These are phyloP conservation scores for Chaetura pelagica DNA, from an alignment of 2,113 vertebrate species.

Conservation along the genomic window DNA sequence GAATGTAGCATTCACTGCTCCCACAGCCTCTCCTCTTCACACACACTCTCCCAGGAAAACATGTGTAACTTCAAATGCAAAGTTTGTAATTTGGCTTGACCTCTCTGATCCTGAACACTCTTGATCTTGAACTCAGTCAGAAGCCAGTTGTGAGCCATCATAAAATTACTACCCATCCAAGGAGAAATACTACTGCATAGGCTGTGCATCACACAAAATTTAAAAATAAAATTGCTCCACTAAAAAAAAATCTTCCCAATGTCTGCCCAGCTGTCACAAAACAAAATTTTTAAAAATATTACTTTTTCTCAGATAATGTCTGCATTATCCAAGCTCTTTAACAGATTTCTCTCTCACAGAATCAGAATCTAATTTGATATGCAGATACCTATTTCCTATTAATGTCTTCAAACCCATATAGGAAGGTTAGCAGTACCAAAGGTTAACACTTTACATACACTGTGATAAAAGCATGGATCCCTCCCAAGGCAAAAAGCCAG, in stretches of 20 bases:
- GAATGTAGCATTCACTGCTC: slow-evolving; percentile 23
- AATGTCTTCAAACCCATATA: neutral
- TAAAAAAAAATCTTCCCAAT: neutral
- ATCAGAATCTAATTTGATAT: neutral
- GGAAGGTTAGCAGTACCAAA: neutral
- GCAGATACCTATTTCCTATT: neutral
- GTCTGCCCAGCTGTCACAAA: neutral
- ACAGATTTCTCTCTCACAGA: neutral
- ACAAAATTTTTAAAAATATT: neutral
- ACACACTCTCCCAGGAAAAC: neutral
- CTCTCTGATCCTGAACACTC: neutral
- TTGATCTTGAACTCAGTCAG: neutral
- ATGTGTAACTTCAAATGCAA: neutral
- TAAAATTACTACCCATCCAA: slow-evolving; percentile 14
- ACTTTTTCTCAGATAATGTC: neutral
- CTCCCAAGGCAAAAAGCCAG: neutral
- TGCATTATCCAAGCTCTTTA: neutral
- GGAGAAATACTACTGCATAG: neutral
- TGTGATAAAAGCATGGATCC: neutral
- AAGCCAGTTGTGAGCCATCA: neutral
- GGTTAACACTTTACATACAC: neutral
- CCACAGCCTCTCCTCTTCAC: neutral
- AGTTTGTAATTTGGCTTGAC: neutral
- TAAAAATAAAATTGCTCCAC: neutral
- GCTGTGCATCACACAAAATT: neutral